phyloP scores from a whole-genome alignment of 1,140 invertebrate species.

The Spodoptera litura region DNA sequence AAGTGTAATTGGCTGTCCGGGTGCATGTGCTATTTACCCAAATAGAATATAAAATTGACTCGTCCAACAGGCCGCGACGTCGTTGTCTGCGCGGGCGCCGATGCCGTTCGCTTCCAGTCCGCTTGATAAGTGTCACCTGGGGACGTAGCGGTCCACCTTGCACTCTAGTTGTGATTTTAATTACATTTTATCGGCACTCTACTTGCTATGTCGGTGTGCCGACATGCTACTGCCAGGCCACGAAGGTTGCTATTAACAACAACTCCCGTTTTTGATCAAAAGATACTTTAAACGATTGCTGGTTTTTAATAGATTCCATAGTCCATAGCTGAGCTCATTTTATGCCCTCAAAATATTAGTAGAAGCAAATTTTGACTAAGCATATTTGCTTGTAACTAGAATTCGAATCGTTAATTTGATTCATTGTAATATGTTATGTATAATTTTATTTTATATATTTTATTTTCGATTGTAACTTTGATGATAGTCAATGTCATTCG shows the following conservation, averaged over 20 bases:
- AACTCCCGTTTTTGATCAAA: slow-evolving; percentile 22
- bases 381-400: neutral
- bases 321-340: neutral
- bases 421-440: neutral
- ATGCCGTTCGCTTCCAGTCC: slow-evolving; percentile 63
- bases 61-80: slow-evolving; percentile 63
- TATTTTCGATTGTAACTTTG: slow-evolving; percentile 13
- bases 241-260: slow-evolving; percentile 15
- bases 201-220: slow-evolving; percentile 33
- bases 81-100: slow-evolving; percentile 51
- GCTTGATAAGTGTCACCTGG: slow-evolving; percentile 75
- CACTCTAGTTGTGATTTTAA: slow-evolving; percentile 82
- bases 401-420: neutral
- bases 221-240: neutral
- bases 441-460: neutral
- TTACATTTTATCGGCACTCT: slow-evolving; percentile 57
- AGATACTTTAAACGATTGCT: neutral
- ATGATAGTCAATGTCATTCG: slow-evolving; percentile 13
- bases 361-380: too few species aligned
- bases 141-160: slow-evolving; percentile 70
- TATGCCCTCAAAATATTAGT: neutral
- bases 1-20: slow-evolving; percentile 13
- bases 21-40: slow-evolving; percentile 55
- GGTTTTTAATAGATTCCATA: neutral
- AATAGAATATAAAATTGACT: slow-evolving; percentile 55